Percentiles rank a stretch among this genome's conserved stretches.
phyloP scores from a whole-genome alignment of 2,888 invertebrate genomes.

The Tupiocoris notatus region DNA sequence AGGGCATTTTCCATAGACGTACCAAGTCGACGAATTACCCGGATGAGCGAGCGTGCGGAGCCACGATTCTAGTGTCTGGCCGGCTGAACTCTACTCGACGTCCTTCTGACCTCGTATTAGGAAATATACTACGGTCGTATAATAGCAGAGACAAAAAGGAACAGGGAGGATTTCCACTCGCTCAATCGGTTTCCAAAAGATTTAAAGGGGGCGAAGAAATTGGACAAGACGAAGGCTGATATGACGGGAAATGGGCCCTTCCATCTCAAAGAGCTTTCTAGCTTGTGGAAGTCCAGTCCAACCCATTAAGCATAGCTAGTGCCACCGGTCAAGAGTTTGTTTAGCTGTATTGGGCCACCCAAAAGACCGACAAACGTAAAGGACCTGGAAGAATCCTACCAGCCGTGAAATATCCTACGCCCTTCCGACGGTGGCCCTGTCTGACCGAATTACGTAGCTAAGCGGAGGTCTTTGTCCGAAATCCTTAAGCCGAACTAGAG shows the following conservation, averaged over 20 bases:
- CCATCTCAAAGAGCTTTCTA: not conserved
- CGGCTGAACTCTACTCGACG: too few relatives aligned
- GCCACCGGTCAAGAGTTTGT: slow-evolving; percentile 24
- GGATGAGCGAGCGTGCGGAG: slow-evolving; percentile 9
- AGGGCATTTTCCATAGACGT: not conserved
- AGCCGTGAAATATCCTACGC: slow-evolving; percentile 27
- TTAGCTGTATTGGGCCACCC: slow-evolving; percentile 25
- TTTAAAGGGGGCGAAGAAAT: not conserved
- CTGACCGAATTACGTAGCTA: slow-evolving; percentile 25
- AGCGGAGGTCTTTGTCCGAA: slow-evolving; percentile 7
- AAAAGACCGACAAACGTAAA: slow-evolving; percentile 28
- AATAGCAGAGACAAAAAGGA: not conserved
- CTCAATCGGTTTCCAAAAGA: slow-evolving; percentile 25
- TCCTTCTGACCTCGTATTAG: not conserved
- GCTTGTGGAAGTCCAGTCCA: not conserved
- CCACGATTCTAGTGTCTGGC: slow-evolving; percentile 17
- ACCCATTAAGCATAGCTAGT: slow-evolving; percentile 14
- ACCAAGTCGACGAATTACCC: slow-evolving; percentile 9
- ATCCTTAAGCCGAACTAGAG: slow-evolving; percentile 1
- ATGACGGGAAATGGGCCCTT: not conserved
- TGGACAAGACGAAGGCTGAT: not conserved
- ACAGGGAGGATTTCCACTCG: slow-evolving; percentile 3
- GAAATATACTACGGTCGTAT: not conserved
- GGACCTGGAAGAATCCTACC: slow-evolving; percentile 4
- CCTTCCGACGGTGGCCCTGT: slow-evolving; percentile 25